Evolutionary conservation across 2,888 invertebrate genomes (phyloP).

Genomic region (Endotricha flammealis): DNA sequence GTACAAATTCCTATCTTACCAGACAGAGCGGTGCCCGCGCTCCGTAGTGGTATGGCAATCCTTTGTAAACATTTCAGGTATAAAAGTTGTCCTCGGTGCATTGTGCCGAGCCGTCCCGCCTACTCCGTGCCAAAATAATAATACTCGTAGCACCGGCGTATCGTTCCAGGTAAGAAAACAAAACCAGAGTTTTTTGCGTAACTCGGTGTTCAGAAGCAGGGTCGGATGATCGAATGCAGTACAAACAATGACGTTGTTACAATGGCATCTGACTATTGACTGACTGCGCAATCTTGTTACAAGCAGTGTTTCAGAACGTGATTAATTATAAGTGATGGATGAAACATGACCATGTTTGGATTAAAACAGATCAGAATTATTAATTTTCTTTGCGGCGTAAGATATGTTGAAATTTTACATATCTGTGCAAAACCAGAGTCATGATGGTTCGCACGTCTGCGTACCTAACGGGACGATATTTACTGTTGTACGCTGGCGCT

Average conservation of each 20-base stretch:
- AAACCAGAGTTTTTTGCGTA: constrained; percentile 62
- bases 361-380: too few species aligned
- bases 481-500: constrained; percentile 58
- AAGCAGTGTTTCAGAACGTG: constrained; percentile 18
- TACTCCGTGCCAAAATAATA: constrained; percentile 62
- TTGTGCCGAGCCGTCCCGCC: constrained; percentile 60
- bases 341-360: too few species aligned
- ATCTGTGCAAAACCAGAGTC: constrained; percentile 30
- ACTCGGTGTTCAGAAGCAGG: constrained; percentile 51
- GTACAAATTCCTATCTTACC: constrained; percentile 38
- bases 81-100: constrained; percentile 51
- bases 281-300: too few species aligned
- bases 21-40: constrained; percentile 62
- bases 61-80: constrained; percentile 73
- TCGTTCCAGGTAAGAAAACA: constrained; percentile 63
- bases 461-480: constrained; percentile 58
- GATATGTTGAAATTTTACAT: constrained; percentile 17
- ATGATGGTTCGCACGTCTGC: constrained; percentile 35
- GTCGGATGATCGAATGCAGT: constrained; percentile 49
- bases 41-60: constrained; percentile 28
- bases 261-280: constrained; percentile 44
- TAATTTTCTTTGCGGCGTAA: too few species aligned
- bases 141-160: constrained; percentile 35
- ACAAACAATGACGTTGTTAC: constrained; percentile 53
- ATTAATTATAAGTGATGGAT: constrained; percentile 21